These are phyloP conservation scores for Mnemiopsis leidyi DNA, from an alignment of 37 sponge, comb jelly and placozoan species.

Conservation along the genomic window DNA sequence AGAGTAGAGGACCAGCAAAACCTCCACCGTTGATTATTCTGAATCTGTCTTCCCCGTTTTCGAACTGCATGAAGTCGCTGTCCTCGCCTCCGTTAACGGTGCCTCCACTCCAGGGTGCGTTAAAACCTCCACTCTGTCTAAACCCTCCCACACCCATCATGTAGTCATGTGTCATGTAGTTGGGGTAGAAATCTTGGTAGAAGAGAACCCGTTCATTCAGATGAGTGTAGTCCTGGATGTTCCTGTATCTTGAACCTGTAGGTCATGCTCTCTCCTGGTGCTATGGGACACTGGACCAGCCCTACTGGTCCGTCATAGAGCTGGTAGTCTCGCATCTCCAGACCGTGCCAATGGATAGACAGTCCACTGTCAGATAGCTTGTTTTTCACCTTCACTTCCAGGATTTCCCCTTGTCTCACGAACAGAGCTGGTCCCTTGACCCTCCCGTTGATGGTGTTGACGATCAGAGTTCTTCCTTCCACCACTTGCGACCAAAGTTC, in stretches of 20 bases:
- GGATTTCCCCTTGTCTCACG: background rate
- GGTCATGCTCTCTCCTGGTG: slow-evolving; percentile 68
- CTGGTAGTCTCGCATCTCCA: slow-evolving; percentile 9
- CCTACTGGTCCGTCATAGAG: slow-evolving; percentile 67
- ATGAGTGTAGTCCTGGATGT: slow-evolving; percentile 60
- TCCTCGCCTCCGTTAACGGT: slow-evolving; percentile 77
- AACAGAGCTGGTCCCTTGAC: background rate
- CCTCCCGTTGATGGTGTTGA: background rate
- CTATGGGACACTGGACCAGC: slow-evolving; percentile 79
- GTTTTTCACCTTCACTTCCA: background rate
- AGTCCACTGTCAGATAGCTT: background rate
- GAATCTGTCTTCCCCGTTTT: slow-evolving; percentile 73
- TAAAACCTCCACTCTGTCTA: background rate
- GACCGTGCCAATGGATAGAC: slow-evolving; percentile 3
- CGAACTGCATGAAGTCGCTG: slow-evolving; percentile 59
- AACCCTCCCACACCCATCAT: background rate
- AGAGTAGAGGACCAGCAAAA: slow-evolving; percentile 54
- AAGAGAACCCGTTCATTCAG: slow-evolving; percentile 67
- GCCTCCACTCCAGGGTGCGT: background rate
- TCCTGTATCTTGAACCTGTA: slow-evolving; percentile 70
- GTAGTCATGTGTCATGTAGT: background rate
- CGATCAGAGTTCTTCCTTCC: slow-evolving; percentile 64
- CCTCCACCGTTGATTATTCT: slow-evolving; percentile 75
- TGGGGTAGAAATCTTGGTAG: slow-evolving; percentile 67
- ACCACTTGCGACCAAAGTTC: slow-evolving; percentile 74